These are phyloP conservation scores for Gorsachius magnificus DNA, from an alignment of 2,797 vertebrate species.

Conservation along the genomic window DNA sequence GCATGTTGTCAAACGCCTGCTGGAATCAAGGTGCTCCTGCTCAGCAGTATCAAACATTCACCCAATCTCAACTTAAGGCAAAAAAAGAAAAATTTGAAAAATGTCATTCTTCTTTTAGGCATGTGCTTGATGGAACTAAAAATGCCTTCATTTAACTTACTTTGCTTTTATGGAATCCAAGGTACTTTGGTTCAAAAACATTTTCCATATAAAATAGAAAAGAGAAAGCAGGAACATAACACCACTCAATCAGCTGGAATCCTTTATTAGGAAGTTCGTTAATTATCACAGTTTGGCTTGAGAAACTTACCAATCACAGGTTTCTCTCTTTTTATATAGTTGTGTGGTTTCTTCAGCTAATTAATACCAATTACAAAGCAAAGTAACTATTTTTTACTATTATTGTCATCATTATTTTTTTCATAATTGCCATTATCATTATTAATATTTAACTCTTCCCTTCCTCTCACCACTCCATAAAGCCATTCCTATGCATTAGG, in stretches of 20 bases:
- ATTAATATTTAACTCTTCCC: background rate
- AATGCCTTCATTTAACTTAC: background rate
- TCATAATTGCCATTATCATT: background rate
- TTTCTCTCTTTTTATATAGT: background rate
- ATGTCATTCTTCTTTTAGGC: background rate
- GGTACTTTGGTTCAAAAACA: background rate
- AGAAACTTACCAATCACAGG: background rate
- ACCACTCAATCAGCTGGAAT: background rate
- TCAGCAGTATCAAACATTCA: background rate
- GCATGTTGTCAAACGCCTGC: background rate
- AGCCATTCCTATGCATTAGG: background rate
- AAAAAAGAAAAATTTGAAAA: background rate
- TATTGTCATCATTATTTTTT: background rate
- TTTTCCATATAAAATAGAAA: background rate
- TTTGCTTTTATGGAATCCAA: background rate
- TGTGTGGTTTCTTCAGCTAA: background rate
- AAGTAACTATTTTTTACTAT: background rate
- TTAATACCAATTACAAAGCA: background rate
- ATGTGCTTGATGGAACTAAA: background rate
- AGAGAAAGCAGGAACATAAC: background rate
- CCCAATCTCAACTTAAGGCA: background rate
- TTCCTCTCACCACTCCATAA: background rate
- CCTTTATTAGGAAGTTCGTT: background rate
- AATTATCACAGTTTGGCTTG: background rate
- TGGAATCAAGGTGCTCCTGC: background rate